Evolutionary conservation across 2,797 vertebrate genomes (phyloP), one percentile per base, ranked within the genome.

Genomic region (Pantherophis vulpinus): DNA sequence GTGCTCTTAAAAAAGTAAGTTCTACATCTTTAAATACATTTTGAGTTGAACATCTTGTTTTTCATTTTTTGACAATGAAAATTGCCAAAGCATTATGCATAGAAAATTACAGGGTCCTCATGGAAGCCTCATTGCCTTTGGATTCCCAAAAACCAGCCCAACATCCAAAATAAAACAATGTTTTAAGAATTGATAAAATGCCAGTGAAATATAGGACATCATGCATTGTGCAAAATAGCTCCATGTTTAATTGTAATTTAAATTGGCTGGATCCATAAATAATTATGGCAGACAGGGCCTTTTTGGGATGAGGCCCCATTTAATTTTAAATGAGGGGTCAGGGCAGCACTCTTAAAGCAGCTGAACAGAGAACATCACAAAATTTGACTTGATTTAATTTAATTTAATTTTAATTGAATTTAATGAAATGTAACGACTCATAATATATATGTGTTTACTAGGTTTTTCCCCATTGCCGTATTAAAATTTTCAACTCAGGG

Each of bases 1-100:
- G 99, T 83, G 99, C 99, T 89, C 98, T 99, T 94, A 98, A 98
- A 97, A 99, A 98, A 98, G 99, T 99, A 97, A 97, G 97, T 37
- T 16, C 51, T 61, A 92, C 51, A 60, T 9, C 47, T 13, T 18
- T 92, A 55, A 88, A 92, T 32, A 58, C 7, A 56, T 90, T 47
- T 37, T 61, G 47, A 27, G 58, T 56, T 55, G 6, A 13, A 29
- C 2, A 25, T 86, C 13, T 55, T 86, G 59, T 2, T 42, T 25
- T 88, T 87, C 23, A 54, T 12, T 87, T 12, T 79, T n/a, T 74
- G 23, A 32, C 70, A 54, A 63, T 93, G 29, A 88, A 87, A 16
- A 60, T 32, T 59, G 16, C 0, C 63, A 59, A 0, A 47, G 2
- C 88, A 12, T 25, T 58, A 27, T 90, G 20, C 23, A 25, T 25